A percentile compares a stretch with the other conserved stretches of the same genome.
Evolutionary conservation across 2,113 vertebrate genomes (phyloP).

Genomic region (Perccottus glenii): DNA sequence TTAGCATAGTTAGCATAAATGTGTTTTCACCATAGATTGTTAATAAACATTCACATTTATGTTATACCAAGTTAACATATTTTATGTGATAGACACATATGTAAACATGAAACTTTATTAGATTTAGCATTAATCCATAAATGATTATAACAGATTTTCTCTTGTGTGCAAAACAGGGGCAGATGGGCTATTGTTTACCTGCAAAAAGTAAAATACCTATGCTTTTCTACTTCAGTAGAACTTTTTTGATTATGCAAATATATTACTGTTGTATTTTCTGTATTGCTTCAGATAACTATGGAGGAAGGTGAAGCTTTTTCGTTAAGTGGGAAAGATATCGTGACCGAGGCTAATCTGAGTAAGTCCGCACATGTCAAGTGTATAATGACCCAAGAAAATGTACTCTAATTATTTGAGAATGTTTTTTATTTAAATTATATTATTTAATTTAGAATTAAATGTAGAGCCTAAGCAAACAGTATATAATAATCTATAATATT

Average conservation of each 20-base stretch:
- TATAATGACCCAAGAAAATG: background rate
- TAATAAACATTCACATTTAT: no score
- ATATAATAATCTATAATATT: background rate
- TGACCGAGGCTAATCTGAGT: constrained; percentile 74
- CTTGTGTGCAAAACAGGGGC: background rate
- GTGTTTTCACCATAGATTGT: no score
- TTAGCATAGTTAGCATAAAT: constrained; percentile 1
- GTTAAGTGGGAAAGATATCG: constrained; percentile 53
- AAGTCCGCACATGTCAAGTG: constrained; percentile 47
- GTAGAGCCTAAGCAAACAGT: no score
- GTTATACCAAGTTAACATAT: background rate
- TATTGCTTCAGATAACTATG: constrained; percentile 62
- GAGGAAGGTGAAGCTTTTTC: constrained; percentile 62
- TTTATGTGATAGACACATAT: background rate
- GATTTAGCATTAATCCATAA: background rate
- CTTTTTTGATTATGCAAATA: background rate
- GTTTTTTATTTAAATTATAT: background rate
- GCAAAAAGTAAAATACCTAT: no score
- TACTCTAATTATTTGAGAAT: background rate
- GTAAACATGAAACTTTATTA: background rate
- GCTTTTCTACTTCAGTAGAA: background rate
- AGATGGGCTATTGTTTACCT: no score
- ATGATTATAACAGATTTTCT: background rate
- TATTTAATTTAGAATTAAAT: background rate
- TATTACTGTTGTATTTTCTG: constrained; percentile 7